phyloP scores from a whole-genome alignment of 1,140 invertebrate genomes.

The Bombus turneri region DNA sequence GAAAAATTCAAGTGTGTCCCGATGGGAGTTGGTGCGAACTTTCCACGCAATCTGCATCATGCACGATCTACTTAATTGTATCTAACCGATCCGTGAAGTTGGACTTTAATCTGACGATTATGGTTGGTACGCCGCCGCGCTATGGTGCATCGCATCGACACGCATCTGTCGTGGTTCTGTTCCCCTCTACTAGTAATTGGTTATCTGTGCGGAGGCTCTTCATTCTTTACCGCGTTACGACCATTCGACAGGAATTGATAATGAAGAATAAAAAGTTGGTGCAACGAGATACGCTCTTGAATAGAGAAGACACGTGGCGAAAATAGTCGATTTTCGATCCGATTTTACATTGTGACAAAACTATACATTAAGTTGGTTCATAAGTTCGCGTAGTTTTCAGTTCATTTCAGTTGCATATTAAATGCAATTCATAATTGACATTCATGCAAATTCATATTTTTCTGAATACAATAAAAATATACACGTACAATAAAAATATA shows the following conservation, averaged over 20 bases:
- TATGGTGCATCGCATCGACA: constrained; percentile 74
- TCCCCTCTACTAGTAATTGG: constrained; percentile 77
- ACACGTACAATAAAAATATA: no score
- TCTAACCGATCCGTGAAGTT: constrained; percentile 67
- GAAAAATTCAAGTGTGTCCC: constrained; percentile 43
- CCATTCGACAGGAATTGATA: constrained; percentile 74
- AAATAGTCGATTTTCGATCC: background rate
- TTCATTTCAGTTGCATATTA: no score
- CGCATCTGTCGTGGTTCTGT: constrained; percentile 78
- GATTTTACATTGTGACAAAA: no score
- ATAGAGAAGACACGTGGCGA: background rate
- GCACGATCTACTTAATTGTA: constrained; percentile 66
- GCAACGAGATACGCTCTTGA: background rate
- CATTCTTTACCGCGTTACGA: constrained; percentile 78
- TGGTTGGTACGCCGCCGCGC: constrained; percentile 67
- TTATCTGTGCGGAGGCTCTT: constrained; percentile 82
- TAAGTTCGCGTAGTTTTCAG: no score
- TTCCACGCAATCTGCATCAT: constrained; percentile 57
- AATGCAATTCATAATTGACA: no score
- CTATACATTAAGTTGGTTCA: no score
- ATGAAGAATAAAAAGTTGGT: constrained; percentile 42
- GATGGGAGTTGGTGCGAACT: constrained; percentile 49
- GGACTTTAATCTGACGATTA: constrained; percentile 78
- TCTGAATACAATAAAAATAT: no score
- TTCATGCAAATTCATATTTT: no score